Conservation (phyloP, 1,140 invertebrate species). For the Micrasema longulum region DNA sequence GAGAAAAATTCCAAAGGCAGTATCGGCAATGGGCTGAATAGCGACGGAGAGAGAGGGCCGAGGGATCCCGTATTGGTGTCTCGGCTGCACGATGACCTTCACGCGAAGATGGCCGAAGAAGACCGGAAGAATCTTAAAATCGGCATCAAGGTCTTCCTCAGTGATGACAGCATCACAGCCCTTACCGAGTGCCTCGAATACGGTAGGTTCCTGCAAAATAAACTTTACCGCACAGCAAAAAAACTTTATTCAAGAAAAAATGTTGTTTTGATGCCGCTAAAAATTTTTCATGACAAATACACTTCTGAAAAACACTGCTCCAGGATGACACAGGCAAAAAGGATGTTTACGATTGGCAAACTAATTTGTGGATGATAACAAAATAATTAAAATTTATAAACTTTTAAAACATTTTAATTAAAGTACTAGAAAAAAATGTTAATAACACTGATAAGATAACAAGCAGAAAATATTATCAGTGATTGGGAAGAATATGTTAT, state of each 20-base stretch:
- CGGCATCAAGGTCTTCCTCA: constrained; percentile 74
- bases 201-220: constrained; percentile 59
- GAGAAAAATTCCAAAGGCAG: constrained; percentile 58
- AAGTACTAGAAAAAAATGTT: too few species aligned
- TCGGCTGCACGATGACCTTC: constrained; percentile 69
- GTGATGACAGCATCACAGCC: constrained; percentile 67
- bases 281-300: not conserved
- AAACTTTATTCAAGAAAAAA: not conserved
- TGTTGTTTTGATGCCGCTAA: not conserved
- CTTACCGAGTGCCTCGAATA: constrained; percentile 70
- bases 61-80: constrained; percentile 60
- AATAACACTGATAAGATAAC: too few species aligned
- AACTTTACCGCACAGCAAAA: not conserved
- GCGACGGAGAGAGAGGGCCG: constrained; percentile 53
- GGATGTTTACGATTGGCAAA: too few species aligned
- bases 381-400: too few species aligned
- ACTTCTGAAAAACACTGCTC: too few species aligned
- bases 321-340: too few species aligned
- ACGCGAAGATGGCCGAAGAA: constrained; percentile 71
- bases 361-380: too few species aligned
- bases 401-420: too few species aligned
- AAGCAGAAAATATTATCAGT: too few species aligned
- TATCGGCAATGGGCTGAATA: constrained; percentile 42
- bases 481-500: too few species aligned
- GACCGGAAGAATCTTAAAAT: constrained; percentile 74